These are phyloP conservation scores for Psilopogon haemacephalus DNA, from an alignment of 2,113 vertebrate species.

Conservation along the genomic window DNA sequence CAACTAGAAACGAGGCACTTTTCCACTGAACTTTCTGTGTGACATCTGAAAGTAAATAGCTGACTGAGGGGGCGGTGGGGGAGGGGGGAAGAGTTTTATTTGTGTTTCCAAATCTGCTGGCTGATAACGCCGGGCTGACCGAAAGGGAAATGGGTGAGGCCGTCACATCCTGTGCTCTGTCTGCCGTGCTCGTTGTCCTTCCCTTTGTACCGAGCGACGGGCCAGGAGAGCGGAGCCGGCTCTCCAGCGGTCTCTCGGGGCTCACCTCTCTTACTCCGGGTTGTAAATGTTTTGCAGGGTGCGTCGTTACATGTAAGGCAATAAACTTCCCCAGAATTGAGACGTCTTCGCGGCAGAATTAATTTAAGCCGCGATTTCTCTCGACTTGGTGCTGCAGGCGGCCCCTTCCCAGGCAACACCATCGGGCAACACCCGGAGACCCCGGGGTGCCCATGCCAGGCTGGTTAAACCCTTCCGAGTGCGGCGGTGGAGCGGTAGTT, in stretches of 20 bases:
- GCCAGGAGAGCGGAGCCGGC: too few relatives aligned
- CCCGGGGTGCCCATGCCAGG: background rate
- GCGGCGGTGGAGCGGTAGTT: slow-evolving; percentile 38
- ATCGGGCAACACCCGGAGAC: background rate
- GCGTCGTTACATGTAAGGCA: background rate
- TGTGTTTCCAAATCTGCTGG: background rate
- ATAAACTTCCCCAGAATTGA: background rate
- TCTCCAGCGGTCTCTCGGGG: background rate
- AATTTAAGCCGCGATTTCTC: background rate
- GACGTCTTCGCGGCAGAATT: background rate
- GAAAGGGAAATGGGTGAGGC: slow-evolving; percentile 65
- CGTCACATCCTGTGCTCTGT: slow-evolving; percentile 45
- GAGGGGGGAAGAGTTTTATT: background rate
- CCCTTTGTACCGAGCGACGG: background rate
- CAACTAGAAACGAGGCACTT: background rate
- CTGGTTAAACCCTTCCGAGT: slow-evolving; percentile 41
- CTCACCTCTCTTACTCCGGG: background rate
- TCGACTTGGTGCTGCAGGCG: background rate
- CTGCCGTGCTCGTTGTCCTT: background rate
- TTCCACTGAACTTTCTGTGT: slow-evolving; percentile 52
- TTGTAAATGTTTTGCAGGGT: background rate
- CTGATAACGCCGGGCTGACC: background rate
- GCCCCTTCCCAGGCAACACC: background rate
- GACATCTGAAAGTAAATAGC: slow-evolving; percentile 48
- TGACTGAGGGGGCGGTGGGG: background rate